Conservation (phyloP, 2,113 vertebrate genomes). For the Australoheros scitulus region DNA sequence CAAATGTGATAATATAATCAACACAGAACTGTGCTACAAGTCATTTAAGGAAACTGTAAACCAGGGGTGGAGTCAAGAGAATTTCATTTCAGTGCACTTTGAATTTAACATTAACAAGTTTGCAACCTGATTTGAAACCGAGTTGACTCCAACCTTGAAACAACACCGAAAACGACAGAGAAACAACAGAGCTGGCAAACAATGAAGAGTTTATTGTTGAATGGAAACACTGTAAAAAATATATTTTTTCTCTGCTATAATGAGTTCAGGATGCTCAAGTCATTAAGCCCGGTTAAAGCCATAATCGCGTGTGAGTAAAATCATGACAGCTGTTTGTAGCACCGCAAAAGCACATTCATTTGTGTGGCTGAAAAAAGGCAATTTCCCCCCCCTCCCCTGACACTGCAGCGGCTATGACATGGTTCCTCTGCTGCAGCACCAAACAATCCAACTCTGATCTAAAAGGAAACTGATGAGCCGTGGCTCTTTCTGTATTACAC, state of each 20-base stretch:
- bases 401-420: slow-evolving; percentile 17
- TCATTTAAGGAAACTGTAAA: slow-evolving; percentile 13
- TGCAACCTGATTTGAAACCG: slow-evolving; percentile 38
- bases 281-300: slow-evolving; percentile 68
- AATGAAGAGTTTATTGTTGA: slow-evolving; percentile 23
- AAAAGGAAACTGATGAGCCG: slow-evolving; percentile 29
- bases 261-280: slow-evolving; percentile 69
- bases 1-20: slow-evolving; percentile 31
- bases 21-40: slow-evolving; percentile 39
- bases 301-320: slow-evolving; percentile 60
- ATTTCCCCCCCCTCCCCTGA: neutral
- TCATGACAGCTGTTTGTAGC: slow-evolving; percentile 43
- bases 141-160: slow-evolving; percentile 47
- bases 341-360: slow-evolving; percentile 11
- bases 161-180: slow-evolving; percentile 8
- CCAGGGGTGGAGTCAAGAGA: slow-evolving; percentile 41
- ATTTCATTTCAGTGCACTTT: slow-evolving; percentile 40
- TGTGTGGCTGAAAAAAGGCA: slow-evolving; percentile 1
- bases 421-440: slow-evolving; percentile 14
- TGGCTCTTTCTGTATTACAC: slow-evolving; percentile 39
- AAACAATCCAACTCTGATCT: slow-evolving; percentile 21
- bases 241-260: slow-evolving; percentile 52
- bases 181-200: slow-evolving; percentile 41
- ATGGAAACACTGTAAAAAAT: slow-evolving; percentile 61
- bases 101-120: slow-evolving; percentile 11